Base-by-base conservation (phyloP, 2,888 invertebrate species). In the Anthophora plumipes region DNA sequence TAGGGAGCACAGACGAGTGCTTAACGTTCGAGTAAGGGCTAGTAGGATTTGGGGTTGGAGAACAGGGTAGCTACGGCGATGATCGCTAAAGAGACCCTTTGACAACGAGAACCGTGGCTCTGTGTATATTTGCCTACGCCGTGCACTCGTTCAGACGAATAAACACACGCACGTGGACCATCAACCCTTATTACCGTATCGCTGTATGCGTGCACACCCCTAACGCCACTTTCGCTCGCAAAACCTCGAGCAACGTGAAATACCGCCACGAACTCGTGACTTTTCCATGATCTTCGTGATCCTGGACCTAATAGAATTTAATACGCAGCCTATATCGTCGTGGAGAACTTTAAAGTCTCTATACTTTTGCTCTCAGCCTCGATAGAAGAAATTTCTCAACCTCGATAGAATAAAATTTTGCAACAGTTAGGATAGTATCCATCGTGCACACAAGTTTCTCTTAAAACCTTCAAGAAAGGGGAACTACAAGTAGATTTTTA, bases 31-130 rank as follows among this genome's bases (percentile, higher is more conserved):
- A 14, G 52, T 22, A 57, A 60, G 77, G 57, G 66, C 54, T 74
- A 74, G 79, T 43, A 72, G 70, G 76, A 82, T 76, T 81, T 80
- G 64, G 79, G 74, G 79, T 69, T 72, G 84, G 25, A 70, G 59
- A 66, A 68, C 67, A 63, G 73, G 46, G 60, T 64, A 39, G 54
- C 61, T 66, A 9, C 22, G 57, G 22, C 50, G 63, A 39, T 14
- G 70, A 70, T 81, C 57, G 69, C 46, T 80, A 71, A 50, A 82
- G 75, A 74, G 72, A 48, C 31, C 41, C 76, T 82, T 74, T 63
- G 77, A 71, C 72, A 71, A 67, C 31, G 55, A 72, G 68, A 77
- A 55, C 74, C 67, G 54, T 46, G 68, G 59, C 25, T 43, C 48
- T 76, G 57, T 61, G 71, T 80, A 72, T 78, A 69, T 83, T 83